Evolutionary conservation across 2,797 vertebrate species (phyloP), one percentile per base, ranked within the genome.

Genomic region (Bradypodion pumilum): DNA sequence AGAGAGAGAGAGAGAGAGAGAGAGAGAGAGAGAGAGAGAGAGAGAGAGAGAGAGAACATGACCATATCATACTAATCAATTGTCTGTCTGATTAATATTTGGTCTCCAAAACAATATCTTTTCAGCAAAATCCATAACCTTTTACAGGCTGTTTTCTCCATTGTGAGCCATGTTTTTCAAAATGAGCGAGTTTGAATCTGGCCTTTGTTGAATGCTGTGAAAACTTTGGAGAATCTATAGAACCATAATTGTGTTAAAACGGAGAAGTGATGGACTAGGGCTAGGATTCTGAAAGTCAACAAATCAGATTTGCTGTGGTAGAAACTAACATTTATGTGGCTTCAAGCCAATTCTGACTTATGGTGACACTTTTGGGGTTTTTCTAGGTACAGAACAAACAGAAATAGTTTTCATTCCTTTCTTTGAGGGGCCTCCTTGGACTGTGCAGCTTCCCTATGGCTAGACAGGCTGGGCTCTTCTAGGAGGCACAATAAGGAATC

Each of bases 41-140:
- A 63, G n/a, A 81, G 7, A 0, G 72, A 52, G n/a, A n/a, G n/a
- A n/a, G n/a, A n/a, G n/a, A n/a, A n/a, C n/a, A n/a, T n/a, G 59
- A 37, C 78, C 4, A 0, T 77, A 69, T 76, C 46, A 89, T 89
- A 74, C 74, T 73, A 87, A 10, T 42, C n/a, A 89, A 82, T n/a
- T 89, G 81, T 88, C 75, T 40, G 46, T 46, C 12, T 83, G 88
- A 79, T 85, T 90, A 84, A 88, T 86, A 74, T 75, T 84, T 87
- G 87, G 56, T 25, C 78, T 89, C 84, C 56, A 80, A 83, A 9
- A 63, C 72, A 70, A 85, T 2, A 66, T 19, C 19, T 76, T 44
- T 19, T 46, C 63, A 88, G 40, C 23, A 83, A 78, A 81, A 80
- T 63, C 27, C 40, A 76, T 83, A 70, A 40, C n/a, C 52, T 80